Evolutionary conservation across 2,113 vertebrate species (phyloP), one percentile per base, ranked within the genome.

Genomic region (Pampusana beccarii): DNA sequence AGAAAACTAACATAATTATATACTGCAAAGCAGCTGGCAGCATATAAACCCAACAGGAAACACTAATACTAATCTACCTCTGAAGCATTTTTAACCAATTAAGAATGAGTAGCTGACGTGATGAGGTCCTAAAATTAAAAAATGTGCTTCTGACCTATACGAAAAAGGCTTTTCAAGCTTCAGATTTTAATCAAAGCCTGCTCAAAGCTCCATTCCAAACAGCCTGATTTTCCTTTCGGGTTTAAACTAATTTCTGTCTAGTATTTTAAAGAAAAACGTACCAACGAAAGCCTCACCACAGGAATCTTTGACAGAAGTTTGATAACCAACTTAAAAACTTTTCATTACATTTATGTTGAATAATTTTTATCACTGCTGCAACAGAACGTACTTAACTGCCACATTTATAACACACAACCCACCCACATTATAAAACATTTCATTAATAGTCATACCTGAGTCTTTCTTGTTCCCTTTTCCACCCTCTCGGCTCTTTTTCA

Each of bases 401-500:
- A 16, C 42, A 44, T 44, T 44, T 17, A 54, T 5, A 57, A 67
- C 0, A 19, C 48, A 61, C 42, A 40, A 11, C 51, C 51, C 57
- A 19, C 4, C n/a, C 16, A 13, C 12, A 21, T 8, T 11, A 40
- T 6, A 54, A 29, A 91, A 58, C 42, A 78, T 7, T 0, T 7
- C 19, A 75, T 7, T 36, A 84, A 80, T 23, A 33, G 21, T 97
- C 98, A 86, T 98, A 99, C 99, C 99, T 97, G 99, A 58, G 70
- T 99, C 99, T 93, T 99, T 99, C 96, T 98, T 99, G 98, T 94
- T 98, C 80, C 98, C 98, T 95, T 99, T 99, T 96, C 98, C 98
- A 95, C 99, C 98, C 78, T 99, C 99, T 97, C 99, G 98, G 98
- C 98, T 99, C 98, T 99, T 99, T 98, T 99, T 99, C 89, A 99